phyloP scores from a whole-genome alignment of 2,797 vertebrate species.

The Octomys mimax region DNA sequence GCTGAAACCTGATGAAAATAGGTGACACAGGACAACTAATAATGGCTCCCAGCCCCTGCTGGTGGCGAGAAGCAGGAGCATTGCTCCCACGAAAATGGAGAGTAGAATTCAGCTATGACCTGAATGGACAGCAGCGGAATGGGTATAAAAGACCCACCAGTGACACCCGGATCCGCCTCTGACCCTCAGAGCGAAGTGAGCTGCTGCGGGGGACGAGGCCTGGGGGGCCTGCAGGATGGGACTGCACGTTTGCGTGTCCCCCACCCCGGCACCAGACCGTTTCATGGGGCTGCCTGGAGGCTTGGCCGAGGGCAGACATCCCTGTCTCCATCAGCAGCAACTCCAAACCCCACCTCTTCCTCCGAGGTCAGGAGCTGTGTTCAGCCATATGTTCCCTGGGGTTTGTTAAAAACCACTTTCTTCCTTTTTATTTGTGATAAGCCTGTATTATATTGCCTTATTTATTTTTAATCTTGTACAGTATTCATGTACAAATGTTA shows the following conservation, averaged over 20 bases:
- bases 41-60: background rate
- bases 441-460: slow-evolving; percentile 91
- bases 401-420: slow-evolving; percentile 82
- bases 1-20: background rate
- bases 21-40: background rate
- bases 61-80: rapidly evolving
- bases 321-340: slow-evolving; percentile 78
- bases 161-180: background rate
- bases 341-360: slow-evolving; percentile 79
- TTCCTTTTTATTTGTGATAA: slow-evolving; percentile 87
- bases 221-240: background rate
- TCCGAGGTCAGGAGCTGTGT: slow-evolving; percentile 78
- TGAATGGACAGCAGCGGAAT: background rate
- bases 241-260: rapidly evolving
- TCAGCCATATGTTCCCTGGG: slow-evolving; percentile 87
- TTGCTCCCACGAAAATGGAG: background rate
- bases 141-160: background rate
- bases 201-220: rapidly evolving
- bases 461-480: slow-evolving; percentile 91
- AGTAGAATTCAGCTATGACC: background rate
- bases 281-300: background rate
- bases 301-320: slow-evolving; percentile 24
- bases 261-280: background rate
- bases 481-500: slow-evolving; percentile 85
- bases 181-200: background rate